Conservation (phyloP, 2,797 vertebrate species). For the Meriones psammophilus region DNA sequence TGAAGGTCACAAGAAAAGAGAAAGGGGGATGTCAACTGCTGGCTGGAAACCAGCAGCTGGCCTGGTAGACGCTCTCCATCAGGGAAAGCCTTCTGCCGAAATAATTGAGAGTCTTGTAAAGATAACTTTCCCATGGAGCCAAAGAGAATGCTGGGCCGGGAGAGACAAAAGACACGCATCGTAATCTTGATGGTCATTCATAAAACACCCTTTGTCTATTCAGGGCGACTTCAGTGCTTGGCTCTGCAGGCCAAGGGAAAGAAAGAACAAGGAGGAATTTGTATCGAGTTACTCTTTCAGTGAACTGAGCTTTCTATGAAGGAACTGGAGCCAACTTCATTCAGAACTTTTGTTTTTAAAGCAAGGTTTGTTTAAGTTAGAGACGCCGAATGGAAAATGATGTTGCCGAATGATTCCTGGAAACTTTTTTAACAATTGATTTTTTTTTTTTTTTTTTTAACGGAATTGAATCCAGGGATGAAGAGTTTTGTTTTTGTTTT, state of each 20-base stretch:
- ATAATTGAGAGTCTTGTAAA: slow-evolving; percentile 59
- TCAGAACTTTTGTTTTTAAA: slow-evolving; percentile 35
- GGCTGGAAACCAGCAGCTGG: slow-evolving; percentile 62
- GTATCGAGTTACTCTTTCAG: slow-evolving; percentile 63
- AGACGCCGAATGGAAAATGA: neutral
- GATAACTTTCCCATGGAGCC: slow-evolving; percentile 79
- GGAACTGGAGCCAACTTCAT: slow-evolving; percentile 42
- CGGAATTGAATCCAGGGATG: neutral
- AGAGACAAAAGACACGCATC: slow-evolving; percentile 67
- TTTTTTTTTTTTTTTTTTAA: too few species aligned
- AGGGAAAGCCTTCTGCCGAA: neutral
- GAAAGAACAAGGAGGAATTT: slow-evolving; percentile 66
- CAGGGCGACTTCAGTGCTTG: slow-evolving; percentile 15
- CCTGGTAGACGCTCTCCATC: neutral
- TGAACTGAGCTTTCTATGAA: slow-evolving; percentile 68
- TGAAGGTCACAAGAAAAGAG: neutral
- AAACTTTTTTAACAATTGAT: slow-evolving; percentile 19
- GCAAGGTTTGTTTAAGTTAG: slow-evolving; percentile 12
- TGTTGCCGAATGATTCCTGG: slow-evolving; percentile 13
- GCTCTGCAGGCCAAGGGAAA: neutral
- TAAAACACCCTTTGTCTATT: slow-evolving; percentile 77
- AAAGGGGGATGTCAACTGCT: neutral
- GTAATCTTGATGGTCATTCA: slow-evolving; percentile 76
- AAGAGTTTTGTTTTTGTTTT: neutral
- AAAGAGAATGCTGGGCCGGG: slow-evolving; percentile 53